Percentiles rank a stretch among this genome's conserved stretches.
phyloP scores from a whole-genome alignment of 1,140 invertebrate species.

The Phocides pigmalion region DNA sequence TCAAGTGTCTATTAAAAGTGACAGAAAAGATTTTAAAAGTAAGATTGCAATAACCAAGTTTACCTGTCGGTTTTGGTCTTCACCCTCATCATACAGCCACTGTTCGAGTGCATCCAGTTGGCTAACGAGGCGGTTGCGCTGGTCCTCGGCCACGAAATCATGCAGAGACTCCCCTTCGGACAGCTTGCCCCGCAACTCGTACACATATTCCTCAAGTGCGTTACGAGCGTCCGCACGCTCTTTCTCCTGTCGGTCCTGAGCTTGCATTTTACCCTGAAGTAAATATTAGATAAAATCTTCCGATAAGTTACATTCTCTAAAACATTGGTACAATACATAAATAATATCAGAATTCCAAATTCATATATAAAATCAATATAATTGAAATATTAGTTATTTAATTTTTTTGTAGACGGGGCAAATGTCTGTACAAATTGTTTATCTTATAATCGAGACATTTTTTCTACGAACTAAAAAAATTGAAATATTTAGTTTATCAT shows the following conservation, averaged over 20 bases:
- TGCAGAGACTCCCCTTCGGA: slow-evolving; percentile 89
- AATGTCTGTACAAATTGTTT: too few species aligned
- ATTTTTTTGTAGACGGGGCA: too few species aligned
- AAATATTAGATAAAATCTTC: too few species aligned
- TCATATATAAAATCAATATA: too few species aligned
- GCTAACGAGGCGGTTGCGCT: slow-evolving; percentile 87
- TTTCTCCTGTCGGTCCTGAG: slow-evolving; percentile 95
- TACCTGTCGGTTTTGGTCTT: slow-evolving; percentile 94
- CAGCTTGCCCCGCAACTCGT: slow-evolving; percentile 94
- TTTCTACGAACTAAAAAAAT: too few species aligned
- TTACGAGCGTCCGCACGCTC: slow-evolving; percentile 97
- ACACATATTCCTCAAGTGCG: slow-evolving; percentile 98
- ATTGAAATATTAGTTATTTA: too few species aligned
- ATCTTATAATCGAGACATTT: too few species aligned
- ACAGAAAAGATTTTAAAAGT: neutral
- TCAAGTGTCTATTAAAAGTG: neutral
- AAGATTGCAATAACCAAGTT: neutral
- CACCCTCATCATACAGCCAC: slow-evolving; percentile 97
- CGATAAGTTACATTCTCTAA: slow-evolving; percentile 11
- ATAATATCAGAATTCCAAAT: too few species aligned
- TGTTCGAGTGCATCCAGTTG: slow-evolving; percentile 94
- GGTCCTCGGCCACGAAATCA: slow-evolving; percentile 90
- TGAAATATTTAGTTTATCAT: too few species aligned
- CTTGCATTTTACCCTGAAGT: slow-evolving; percentile 93
- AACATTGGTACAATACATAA: too few species aligned